These are phyloP conservation scores for Boleophthalmus pectinirostris DNA, from an alignment of 2,113 vertebrate genomes.

Conservation along the genomic window DNA sequence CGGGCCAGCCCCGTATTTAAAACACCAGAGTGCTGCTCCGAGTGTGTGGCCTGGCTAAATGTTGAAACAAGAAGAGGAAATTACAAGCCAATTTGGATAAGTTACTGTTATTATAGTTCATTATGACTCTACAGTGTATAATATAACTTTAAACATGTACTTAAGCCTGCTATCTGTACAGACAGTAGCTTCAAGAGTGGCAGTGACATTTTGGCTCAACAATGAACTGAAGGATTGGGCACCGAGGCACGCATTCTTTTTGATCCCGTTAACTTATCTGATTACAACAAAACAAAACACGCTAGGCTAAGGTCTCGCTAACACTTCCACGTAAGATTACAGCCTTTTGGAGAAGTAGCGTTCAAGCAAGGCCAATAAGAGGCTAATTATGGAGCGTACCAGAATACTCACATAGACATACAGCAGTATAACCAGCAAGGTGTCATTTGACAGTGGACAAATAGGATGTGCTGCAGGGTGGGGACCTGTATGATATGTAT, in stretches of 20 bases:
- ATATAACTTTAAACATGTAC: neutral
- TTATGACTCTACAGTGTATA: slow-evolving; percentile 7
- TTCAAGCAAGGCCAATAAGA: neutral
- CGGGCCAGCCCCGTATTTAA: slow-evolving; percentile 23
- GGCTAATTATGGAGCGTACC: neutral
- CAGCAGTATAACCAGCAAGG: slow-evolving; percentile 15
- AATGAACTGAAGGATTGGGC: slow-evolving; percentile 18
- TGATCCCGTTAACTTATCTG: slow-evolving; percentile 20
- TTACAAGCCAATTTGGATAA: slow-evolving; percentile 4
- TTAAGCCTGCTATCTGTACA: neutral
- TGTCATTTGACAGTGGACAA: neutral
- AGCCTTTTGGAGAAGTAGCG: neutral
- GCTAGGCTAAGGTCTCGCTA: neutral
- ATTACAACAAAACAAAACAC: slow-evolving; percentile 11
- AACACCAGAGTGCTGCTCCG: slow-evolving; percentile 1
- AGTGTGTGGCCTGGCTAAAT: slow-evolving; percentile 16
- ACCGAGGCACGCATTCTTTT: slow-evolving; percentile 28
- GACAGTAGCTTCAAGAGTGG: slow-evolving; percentile 4
- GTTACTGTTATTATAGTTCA: slow-evolving; percentile 8
- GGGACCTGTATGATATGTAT: slow-evolving; percentile 17
- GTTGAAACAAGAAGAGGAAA: neutral
- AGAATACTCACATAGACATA: slow-evolving; percentile 20
- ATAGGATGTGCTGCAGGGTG: slow-evolving; percentile 31
- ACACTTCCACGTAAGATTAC: slow-evolving; percentile 1
- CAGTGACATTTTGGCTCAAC: slow-evolving; percentile 4